Conservation (phyloP, 1,140 invertebrate genomes). For the Drosophila ananassae region DNA sequence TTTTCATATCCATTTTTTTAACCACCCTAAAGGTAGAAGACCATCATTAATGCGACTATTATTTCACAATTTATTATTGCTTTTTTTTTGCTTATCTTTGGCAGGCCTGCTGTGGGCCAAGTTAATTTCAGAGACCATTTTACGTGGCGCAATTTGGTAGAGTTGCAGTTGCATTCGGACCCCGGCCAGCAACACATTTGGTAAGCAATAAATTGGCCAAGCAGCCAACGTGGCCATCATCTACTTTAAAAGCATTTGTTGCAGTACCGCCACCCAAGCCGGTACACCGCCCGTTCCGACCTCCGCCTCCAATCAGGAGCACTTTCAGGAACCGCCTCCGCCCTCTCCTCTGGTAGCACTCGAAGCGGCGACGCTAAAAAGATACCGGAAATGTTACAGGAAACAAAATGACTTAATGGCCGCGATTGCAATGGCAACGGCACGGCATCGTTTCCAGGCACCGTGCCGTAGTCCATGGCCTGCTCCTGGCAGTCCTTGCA, state of each 20-base stretch:
- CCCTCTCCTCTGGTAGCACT: conserved; percentile 5
- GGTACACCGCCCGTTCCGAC: conserved; percentile 10
- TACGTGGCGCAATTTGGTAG: conserved; percentile 55
- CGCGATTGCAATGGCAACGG: conserved; percentile 71
- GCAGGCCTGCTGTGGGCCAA: conserved; percentile 43
- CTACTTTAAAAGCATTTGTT: conserved; percentile 77
- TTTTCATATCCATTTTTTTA: conserved; percentile 15
- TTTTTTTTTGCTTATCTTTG: conserved; percentile 48
- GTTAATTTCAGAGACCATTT: conserved; percentile 72
- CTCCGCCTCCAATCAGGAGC: conserved; percentile 19
- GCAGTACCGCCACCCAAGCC: conserved; percentile 16
- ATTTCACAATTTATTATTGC: conserved; percentile 40
- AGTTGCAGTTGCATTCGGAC: conserved; percentile 44
- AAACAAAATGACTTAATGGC: conserved; percentile 82
- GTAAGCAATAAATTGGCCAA: conserved; percentile 75
- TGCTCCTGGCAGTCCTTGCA: conserved; percentile 27
- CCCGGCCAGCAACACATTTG: conserved; percentile 58
- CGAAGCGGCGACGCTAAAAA: conserved; percentile 66
- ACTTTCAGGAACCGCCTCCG: conserved; percentile 14
- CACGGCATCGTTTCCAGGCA: conserved; percentile 56
- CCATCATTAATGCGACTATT: conserved; percentile 53
- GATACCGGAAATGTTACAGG: conserved; percentile 79
- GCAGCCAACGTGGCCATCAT: conserved; percentile 55
- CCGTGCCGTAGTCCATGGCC: conserved; percentile 28
- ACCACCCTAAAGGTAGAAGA: conserved; percentile 8